phyloP scores from a whole-genome alignment of 1,140 invertebrate genomes.

The Samia ricini region DNA sequence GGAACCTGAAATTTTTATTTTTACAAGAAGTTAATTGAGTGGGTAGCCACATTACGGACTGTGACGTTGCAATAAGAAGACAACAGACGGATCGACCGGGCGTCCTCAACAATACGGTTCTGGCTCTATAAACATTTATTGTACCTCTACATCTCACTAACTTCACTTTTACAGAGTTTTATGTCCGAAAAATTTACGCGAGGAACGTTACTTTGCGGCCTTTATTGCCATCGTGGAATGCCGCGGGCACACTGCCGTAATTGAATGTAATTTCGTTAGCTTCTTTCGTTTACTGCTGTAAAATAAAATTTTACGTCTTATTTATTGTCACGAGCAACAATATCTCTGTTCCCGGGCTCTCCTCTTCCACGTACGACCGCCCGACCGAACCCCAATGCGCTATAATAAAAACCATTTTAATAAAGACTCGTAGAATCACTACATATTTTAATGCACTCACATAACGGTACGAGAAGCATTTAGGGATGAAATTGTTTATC shows the following conservation, averaged over 20 bases:
- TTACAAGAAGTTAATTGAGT: constrained; percentile 62
- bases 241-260: constrained; percentile 58
- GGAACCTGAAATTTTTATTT: constrained; percentile 59
- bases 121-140: constrained; percentile 72
- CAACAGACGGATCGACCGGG: constrained; percentile 21
- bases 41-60: constrained; percentile 21
- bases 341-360: constrained; percentile 39
- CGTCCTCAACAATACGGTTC: constrained; percentile 23
- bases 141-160: constrained; percentile 70
- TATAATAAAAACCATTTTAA: constrained; percentile 44
- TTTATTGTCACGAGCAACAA: constrained; percentile 69
- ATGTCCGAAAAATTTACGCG: constrained; percentile 76
- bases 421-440: constrained; percentile 35
- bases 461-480: constrained; percentile 29
- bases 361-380: constrained; percentile 29
- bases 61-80: constrained; percentile 14
- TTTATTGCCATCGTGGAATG: constrained; percentile 71
- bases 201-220: constrained; percentile 53
- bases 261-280: constrained; percentile 76
- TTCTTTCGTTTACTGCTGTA: constrained; percentile 71
- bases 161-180: constrained; percentile 75
- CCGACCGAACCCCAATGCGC: too few species aligned
- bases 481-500: constrained; percentile 45
- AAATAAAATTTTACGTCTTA: constrained; percentile 76
- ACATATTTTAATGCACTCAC: constrained; percentile 33